A percentile compares a stretch with the other conserved stretches of the same genome.
Conservation (phyloP, 2,888 invertebrate genomes). For the Drosophila stalkeri region DNA sequence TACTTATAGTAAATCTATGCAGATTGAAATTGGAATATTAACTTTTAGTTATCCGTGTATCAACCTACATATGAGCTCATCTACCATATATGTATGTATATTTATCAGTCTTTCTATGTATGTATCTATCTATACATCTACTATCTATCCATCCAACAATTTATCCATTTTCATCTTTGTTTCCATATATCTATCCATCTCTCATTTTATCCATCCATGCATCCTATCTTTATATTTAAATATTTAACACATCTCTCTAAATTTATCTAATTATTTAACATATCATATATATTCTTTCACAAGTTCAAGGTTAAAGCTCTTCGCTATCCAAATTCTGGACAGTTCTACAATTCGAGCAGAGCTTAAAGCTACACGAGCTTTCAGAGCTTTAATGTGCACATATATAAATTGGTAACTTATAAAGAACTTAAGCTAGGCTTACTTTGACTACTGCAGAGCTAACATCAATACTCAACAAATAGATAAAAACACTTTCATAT, state of each 20-base stretch:
- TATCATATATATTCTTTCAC: not conserved
- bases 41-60: no score
- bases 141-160: not conserved
- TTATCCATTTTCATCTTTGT: not conserved
- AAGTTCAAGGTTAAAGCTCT: not conserved
- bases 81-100: no score
- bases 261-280: no score
- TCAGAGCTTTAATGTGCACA: not conserved
- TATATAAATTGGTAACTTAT: not conserved
- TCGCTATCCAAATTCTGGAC: not conserved
- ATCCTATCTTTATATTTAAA: not conserved
- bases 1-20: no score
- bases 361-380: not conserved
- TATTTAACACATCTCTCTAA: not conserved
- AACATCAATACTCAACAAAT: not conserved
- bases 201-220: not conserved
- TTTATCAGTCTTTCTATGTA: not conserved
- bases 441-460: not conserved
- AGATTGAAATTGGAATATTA: no score
- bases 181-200: not conserved
- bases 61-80: no score
- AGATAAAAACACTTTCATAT: not conserved
- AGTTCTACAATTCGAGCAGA: not conserved
- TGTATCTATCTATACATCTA: not conserved
- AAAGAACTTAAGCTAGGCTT: not conserved